Evolutionary conservation across 2,888 invertebrate genomes (phyloP).

Genomic region (Pomacea canaliculata): DNA sequence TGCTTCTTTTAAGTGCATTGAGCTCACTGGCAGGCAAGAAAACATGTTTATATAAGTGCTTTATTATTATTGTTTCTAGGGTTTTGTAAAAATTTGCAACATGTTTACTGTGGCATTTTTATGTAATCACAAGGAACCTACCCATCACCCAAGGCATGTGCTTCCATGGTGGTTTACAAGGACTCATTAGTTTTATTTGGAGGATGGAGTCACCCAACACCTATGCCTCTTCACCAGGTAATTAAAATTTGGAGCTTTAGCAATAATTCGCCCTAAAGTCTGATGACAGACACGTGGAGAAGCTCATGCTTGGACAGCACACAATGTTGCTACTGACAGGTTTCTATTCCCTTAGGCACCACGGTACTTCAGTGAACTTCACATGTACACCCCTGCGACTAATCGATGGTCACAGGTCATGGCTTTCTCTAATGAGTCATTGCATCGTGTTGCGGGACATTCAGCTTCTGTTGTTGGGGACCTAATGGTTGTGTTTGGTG

Average conservation of each 20-base stretch:
- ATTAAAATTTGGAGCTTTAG: neutral
- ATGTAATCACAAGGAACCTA: conserved; percentile 77
- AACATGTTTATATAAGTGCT: too few species aligned
- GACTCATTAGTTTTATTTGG: conserved; percentile 90
- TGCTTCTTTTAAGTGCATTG: too few species aligned
- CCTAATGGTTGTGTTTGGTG: conserved; percentile 72
- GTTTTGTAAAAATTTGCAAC: too few species aligned
- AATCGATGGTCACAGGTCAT: conserved; percentile 79
- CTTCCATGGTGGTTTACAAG: conserved; percentile 89
- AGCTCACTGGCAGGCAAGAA: too few species aligned
- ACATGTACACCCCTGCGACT: conserved; percentile 84
- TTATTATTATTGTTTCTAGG: too few species aligned
- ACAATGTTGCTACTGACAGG: too few species aligned
- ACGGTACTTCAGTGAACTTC: conserved; percentile 91
- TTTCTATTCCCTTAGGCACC: conserved; percentile 74
- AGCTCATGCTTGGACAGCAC: too few species aligned
- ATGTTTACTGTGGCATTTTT: too few species aligned
- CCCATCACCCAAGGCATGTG: conserved; percentile 96
- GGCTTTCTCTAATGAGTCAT: conserved; percentile 71
- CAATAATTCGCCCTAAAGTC: too few species aligned
- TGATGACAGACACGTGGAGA: too few species aligned
- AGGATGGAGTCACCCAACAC: conserved; percentile 93
- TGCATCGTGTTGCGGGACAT: conserved; percentile 91
- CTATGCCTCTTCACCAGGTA: conserved; percentile 74
- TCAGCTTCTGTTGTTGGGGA: conserved; percentile 84